Evolutionary conservation across 2,797 vertebrate genomes (phyloP).

Genomic region (Diceros bicornis): DNA sequence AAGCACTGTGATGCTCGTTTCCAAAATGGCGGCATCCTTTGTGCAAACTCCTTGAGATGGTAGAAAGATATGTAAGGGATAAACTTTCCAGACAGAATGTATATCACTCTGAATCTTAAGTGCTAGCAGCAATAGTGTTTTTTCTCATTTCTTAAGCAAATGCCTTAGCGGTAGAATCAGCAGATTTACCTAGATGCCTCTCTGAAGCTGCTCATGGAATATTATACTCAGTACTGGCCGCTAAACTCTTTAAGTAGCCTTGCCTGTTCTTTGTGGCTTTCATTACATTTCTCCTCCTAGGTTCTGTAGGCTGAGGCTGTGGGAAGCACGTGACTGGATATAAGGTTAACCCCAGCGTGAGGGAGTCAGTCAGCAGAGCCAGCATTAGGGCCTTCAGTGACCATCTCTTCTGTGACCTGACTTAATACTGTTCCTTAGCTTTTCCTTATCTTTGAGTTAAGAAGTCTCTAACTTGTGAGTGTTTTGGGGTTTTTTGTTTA

Average conservation of each 20-base stretch:
- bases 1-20: not conserved
- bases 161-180: not conserved
- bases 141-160: not conserved
- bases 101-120: not conserved
- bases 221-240: not conserved
- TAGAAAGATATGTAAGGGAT: not conserved
- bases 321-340: not conserved
- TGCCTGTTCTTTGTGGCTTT: not conserved
- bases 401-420: not conserved
- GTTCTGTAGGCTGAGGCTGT: not conserved
- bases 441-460: not conserved
- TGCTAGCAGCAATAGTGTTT: not conserved
- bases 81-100: not conserved
- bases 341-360: not conserved
- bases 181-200: not conserved
- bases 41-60: not conserved
- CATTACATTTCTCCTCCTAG: not conserved
- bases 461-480: not conserved
- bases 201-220: not conserved
- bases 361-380: not conserved
- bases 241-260: not conserved
- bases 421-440: not conserved
- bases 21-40: not conserved
- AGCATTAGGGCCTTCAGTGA: not conserved
- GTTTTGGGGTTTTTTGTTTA: not conserved